Base-by-base conservation (phyloP, 2,113 vertebrate genomes). In the Ginglymostoma cirratum region DNA sequence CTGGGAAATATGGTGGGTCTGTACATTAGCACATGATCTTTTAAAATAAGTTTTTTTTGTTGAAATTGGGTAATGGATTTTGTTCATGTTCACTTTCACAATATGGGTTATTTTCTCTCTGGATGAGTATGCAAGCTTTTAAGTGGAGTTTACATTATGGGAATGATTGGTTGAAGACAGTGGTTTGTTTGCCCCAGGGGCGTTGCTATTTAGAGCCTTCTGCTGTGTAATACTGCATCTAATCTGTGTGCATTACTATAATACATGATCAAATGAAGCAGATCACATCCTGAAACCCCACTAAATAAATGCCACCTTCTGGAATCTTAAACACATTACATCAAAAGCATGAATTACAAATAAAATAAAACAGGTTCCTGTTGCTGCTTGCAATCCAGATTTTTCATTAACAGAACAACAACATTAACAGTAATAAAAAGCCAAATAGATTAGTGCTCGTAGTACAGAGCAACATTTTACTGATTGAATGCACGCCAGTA, bases 251-350 rank as follows among this genome's bases (percentile, higher is more conserved):
- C 42, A 95, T 95, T 76, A 34, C 67, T 76, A 23, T 95, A 95
- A 48, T 95, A 24, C 69, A 76, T 72, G 45, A 70, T 95, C 42
- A 27, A 14, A 76, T 95, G 67, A 95, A 95, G 23, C 69, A 72
- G 48, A 72, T 95, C 69, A 30, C 94, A 72, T 95, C 94, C 38
- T 95, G 42, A 72, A 95, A 72, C 69, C 69, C 72, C 94, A 72
- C 69, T 42, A 72, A 95, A 52, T 95, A 95, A 95, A 95, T 95
- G 94, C 94, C 94, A 95, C 94, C 94, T 95, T 95, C 94, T 95
- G 94, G 94, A 95, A 72, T 70, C 94, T 76, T 76, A 72, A 76
- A 72, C 87, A 95, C 94, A 95, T 95, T 95, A 95, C 94, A 95
- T 45, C 94, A 48, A 70, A 76, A 72, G 42, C 69, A 72, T 48